These are phyloP conservation scores for Oryzias curvinotus DNA, from an alignment of 2,113 vertebrate genomes.

Conservation along the genomic window DNA sequence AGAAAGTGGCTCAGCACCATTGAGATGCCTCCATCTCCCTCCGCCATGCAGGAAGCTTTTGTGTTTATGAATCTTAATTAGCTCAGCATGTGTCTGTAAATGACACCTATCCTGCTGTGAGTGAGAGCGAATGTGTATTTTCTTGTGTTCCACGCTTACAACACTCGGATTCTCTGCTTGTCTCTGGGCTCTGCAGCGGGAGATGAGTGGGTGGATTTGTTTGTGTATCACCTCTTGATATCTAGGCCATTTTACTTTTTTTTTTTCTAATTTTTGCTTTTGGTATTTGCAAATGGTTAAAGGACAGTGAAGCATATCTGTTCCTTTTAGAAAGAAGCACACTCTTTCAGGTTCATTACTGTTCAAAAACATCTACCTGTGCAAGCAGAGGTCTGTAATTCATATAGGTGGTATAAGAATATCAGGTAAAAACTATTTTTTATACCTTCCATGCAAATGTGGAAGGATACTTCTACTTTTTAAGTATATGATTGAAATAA, in stretches of 20 bases:
- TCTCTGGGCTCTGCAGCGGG: constrained; percentile 23
- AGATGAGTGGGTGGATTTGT: constrained; percentile 34
- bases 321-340: too few species aligned
- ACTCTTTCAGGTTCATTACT: too few species aligned
- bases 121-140: constrained; percentile 14
- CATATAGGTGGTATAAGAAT: too few species aligned
- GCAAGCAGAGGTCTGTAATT: too few species aligned
- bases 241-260: constrained; percentile 44
- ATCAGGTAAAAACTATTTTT: too few species aligned
- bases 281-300: neutral
- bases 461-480: too few species aligned
- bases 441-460: too few species aligned
- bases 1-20: constrained; percentile 13
- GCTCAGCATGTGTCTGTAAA: constrained; percentile 45
- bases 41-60: constrained; percentile 27
- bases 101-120: constrained; percentile 55
- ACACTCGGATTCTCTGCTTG: neutral
- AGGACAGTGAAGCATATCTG: too few species aligned
- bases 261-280: neutral
- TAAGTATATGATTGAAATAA: too few species aligned
- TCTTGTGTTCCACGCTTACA: constrained; percentile 12
- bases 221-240: constrained; percentile 41
- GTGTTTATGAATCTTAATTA: constrained; percentile 66
- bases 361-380: too few species aligned
- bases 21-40: constrained; percentile 16